Evolutionary conservation across 2,113 vertebrate genomes (phyloP), one percentile per base, ranked within the genome.

Genomic region (Indicator indicator): DNA sequence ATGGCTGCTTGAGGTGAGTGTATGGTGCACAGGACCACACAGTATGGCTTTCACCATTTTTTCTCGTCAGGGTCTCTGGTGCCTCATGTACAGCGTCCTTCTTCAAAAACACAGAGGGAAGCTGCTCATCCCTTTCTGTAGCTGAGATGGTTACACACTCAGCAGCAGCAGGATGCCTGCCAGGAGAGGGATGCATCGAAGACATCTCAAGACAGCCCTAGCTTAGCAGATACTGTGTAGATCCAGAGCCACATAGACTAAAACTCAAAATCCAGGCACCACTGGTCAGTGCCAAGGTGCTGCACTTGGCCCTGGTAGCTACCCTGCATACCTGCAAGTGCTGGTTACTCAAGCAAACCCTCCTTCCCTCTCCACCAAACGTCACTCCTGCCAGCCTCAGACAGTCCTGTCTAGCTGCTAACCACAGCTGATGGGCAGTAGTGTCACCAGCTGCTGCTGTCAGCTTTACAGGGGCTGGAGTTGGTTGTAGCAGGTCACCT

Each of bases 151-250:
- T 32, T 36, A 28, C 21, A 12, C 33, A 9, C 48, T 48, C 21
- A 20, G 17, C 60, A 65, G 42, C 60, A 56, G n/a, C 40, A 63
- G 69, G 55, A 30, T 48, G n/a, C 38, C 24, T 26, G 55, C 55
- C 1, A 0, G 30, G 56, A 74, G 18, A 11, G 8, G 15, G 3
- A 5, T 8, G 20, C 17, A 5, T 16, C 2, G 0, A 21, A 23
- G 33, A 11, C 2, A 0, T 62, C 46, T 36, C 44, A 11, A 56
- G 27, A 18, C 40, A 44, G 62, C 56, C 42, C 13, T 52, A 21
- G 48, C 12, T 44, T 44, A 38, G 33, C 63, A 42, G 42, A 14
- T 28, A 16, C 69, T 16, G 48, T 5, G 20, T 32, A 74, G 33
- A 62, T 28, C 30, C 0, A 1, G 21, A 86, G 33, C 55, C 40